Evolutionary conservation across 2,797 vertebrate species (phyloP).

Genomic region (Rhinogobio ventralis): DNA sequence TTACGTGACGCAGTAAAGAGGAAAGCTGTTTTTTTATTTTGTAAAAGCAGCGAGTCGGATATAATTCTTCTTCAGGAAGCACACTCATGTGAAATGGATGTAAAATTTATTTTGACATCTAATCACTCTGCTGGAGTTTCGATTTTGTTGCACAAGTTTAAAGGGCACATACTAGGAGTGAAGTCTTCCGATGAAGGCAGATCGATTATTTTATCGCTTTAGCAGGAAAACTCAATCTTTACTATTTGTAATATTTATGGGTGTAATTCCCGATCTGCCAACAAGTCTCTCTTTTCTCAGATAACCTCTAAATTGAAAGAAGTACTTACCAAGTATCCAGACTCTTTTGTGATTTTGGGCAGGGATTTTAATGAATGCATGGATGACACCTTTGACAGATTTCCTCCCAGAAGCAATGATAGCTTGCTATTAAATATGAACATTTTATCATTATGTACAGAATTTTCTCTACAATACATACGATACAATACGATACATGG

Average conservation of each 20-base stretch:
- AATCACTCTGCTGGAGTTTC: not conserved
- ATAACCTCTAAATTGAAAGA: not conserved
- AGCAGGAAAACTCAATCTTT: not conserved
- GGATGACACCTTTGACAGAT: too few species aligned
- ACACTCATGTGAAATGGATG: not conserved
- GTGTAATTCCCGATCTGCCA: not conserved
- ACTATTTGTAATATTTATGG: slow-evolving; percentile 1
- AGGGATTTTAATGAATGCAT: too few species aligned
- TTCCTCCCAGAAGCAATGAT: too few species aligned
- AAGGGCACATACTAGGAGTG: not conserved
- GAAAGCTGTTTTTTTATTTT: not conserved
- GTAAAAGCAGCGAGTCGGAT: not conserved
- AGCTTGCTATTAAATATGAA: too few species aligned
- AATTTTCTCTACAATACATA: not conserved
- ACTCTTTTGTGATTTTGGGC: not conserved
- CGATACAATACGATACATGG: not conserved
- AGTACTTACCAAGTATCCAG: not conserved
- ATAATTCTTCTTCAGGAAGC: not conserved
- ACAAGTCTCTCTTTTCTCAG: not conserved
- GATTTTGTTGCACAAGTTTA: not conserved
- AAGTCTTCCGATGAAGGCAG: not conserved
- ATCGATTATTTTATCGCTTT: not conserved
- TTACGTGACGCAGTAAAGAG: not conserved
- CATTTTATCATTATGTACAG: not conserved
- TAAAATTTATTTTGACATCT: not conserved